Evolutionary conservation across 2,888 invertebrate species (phyloP), one percentile per base, ranked within the genome.

Genomic region (Phengaris alcon): DNA sequence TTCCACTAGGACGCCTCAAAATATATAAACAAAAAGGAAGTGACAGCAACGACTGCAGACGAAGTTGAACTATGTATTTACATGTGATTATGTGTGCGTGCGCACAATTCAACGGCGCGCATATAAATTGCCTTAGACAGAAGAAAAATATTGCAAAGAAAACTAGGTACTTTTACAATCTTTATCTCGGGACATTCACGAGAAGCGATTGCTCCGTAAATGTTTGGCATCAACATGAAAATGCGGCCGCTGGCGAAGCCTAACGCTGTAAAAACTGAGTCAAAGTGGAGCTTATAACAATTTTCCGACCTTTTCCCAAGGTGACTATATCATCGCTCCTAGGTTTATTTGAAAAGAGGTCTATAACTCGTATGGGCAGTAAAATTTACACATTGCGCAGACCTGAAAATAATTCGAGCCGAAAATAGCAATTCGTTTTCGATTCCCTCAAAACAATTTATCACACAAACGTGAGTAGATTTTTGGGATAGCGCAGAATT

Each of bases 401-500:
- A 35, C 35, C 64, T 12, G 12, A 64, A 64, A 64, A 35, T 64
- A 64, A 64, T 64, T 64, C 64, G 64, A 64, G 35, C 6, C 64
- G 35, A 35, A 64, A 64, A 64, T 64, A 64, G 64, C 13, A 0
- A 64, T 64, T 64, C 64, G 64, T 64, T 64, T 64, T 64, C 35
- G 44, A 35, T 12, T 35, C 12, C 64, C 64, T 35, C 64, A 64
- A 64, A 64, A 64, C 64, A 64, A 64, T 64, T 64, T 64, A 64
- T 64, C 64, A 35, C 35, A 44, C 35, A 64, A 44, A 64, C 64
- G 12, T 35, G 64, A 64, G 35, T 64, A 64, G 64, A 64, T 64
- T 64, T 64, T 64, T 64, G 35, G 12, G 35, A 35, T 64, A 44
- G 35, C 35, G 35, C 9, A 52, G 12, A 2, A 64, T 64, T 64